Conservation (phyloP, 2,888 invertebrate species). For the Coleophora deauratella region DNA sequence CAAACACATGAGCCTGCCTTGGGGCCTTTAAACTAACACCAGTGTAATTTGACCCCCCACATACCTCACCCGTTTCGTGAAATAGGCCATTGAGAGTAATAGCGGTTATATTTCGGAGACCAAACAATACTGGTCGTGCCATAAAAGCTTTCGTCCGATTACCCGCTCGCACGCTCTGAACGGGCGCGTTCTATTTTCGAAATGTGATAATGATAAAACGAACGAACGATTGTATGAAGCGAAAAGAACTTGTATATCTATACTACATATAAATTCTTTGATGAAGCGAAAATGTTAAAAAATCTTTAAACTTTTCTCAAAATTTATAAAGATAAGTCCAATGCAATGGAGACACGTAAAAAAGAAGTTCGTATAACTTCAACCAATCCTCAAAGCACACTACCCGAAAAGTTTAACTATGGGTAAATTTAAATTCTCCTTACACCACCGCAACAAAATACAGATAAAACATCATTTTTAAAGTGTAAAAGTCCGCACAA, state of each 20-base stretch:
- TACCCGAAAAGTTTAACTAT: no score
- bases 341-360: no score
- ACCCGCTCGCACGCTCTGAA: conserved; percentile 54
- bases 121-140: conserved; percentile 39
- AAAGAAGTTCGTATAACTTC: no score
- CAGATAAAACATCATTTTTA: no score
- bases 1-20: conserved; percentile 62
- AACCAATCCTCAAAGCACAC: no score
- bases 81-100: conserved; percentile 53
- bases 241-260: neutral
- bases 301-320: no score
- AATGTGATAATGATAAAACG: conserved; percentile 69
- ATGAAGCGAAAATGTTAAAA: no score
- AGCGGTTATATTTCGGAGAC: conserved; percentile 46
- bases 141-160: conserved; percentile 70
- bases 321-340: no score
- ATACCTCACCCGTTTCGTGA: conserved; percentile 43
- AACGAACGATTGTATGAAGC: neutral
- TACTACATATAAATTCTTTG: neutral
- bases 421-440: no score
- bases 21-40: conserved; percentile 59
- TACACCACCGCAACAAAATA: no score
- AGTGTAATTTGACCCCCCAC: conserved; percentile 43
- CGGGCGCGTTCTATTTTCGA: conserved; percentile 70
- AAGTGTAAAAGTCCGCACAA: conserved; percentile 19